A percentile compares a stretch with the other conserved stretches of the same genome.
Conservation (phyloP, 2,113 vertebrate genomes). For the Capreolus pygargus region DNA sequence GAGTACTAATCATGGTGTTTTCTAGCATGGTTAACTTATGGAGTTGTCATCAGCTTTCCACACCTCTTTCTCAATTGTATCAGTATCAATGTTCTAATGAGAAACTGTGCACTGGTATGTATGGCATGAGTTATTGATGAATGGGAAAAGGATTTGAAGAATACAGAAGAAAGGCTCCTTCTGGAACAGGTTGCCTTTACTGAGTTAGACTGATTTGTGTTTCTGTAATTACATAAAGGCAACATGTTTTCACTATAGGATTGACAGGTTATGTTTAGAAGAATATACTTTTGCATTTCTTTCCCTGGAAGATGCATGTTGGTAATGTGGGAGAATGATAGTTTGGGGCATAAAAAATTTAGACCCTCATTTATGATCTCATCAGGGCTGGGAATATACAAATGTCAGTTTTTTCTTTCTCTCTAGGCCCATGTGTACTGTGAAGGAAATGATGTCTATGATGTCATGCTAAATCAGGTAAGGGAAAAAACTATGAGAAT, state of each 20-base stretch:
- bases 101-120: not conserved
- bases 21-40: not conserved
- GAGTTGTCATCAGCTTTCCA: not conserved
- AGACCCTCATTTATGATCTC: not conserved
- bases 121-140: not conserved
- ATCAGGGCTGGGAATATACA: not conserved
- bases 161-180: slow-evolving; percentile 7
- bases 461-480: slow-evolving; percentile 93
- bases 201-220: not conserved
- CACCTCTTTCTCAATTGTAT: not conserved
- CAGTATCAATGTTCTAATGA: not conserved
- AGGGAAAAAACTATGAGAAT: not conserved
- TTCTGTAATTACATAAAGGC: slow-evolving; percentile 37
- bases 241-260: not conserved
- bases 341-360: not conserved
- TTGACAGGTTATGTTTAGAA: not conserved
- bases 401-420: not conserved
- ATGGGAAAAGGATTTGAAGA: not conserved
- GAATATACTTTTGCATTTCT: slow-evolving; percentile 1
- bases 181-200: not conserved
- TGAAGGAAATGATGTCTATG: slow-evolving; percentile 88
- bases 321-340: not conserved
- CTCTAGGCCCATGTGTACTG: slow-evolving; percentile 88
- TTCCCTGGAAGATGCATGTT: not conserved
- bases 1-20: not conserved